A percentile compares a stretch with the other conserved stretches of the same genome.
phyloP scores from a whole-genome alignment of 2,113 vertebrate genomes.

The Tapirus terrestris region DNA sequence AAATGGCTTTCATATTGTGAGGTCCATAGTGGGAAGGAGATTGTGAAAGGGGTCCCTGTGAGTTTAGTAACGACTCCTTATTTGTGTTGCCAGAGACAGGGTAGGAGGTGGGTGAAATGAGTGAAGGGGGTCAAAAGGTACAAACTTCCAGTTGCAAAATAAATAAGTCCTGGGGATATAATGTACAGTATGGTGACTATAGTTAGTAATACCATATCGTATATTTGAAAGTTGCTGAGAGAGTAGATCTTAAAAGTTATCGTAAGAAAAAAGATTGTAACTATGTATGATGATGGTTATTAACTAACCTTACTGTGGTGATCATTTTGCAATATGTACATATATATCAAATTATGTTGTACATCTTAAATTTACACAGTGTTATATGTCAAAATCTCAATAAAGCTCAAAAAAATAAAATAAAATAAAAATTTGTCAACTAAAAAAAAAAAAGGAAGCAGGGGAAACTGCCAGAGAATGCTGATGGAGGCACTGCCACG shows the following conservation, averaged over 20 bases:
- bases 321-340: not conserved
- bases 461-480: not conserved
- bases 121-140: not conserved
- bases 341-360: not conserved
- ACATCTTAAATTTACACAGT: not conserved
- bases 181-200: not conserved
- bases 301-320: not conserved
- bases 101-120: not conserved
- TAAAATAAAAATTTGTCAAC: not conserved
- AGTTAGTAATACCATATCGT: not conserved
- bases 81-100: not conserved
- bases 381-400: not conserved
- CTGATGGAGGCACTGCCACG: not conserved
- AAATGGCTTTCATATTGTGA: constrained; percentile 11
- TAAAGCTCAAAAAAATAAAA: not conserved
- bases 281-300: not conserved
- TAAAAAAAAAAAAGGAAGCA: not conserved
- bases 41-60: not conserved
- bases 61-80: not conserved
- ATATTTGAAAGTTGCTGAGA: not conserved
- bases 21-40: not conserved
- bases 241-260: not conserved
- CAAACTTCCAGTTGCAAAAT: not conserved
- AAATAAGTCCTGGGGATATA: not conserved
- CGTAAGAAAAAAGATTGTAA: too few species aligned